Base-by-base conservation (phyloP, 2,888 invertebrate genomes). In the Apodemia hepburni region DNA sequence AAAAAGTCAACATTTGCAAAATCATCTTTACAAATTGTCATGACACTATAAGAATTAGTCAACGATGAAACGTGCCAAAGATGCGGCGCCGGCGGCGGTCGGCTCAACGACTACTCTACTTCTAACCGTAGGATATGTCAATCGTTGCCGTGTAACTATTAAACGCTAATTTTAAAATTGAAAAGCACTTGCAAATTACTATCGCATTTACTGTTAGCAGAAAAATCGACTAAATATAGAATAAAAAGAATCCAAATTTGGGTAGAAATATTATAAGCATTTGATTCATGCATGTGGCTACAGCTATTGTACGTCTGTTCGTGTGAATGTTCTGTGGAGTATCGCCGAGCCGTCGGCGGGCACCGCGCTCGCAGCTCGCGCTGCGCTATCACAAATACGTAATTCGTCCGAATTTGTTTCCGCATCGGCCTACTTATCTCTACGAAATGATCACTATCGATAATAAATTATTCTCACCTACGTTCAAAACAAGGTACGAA, bases 1-100 rank as follows among this genome's bases (percentile, higher is more conserved):
- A 90, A 87, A 88, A 90, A 87, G 87, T 90, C 85, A 91, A 91
- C 88, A 87, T 85, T 90, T 88, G 87, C 89, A 89, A 89, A 90
- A 87, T 84, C 82, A 74, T 80, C 82, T 84, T 89, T 81, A 88
- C 88, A 90, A 89, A 88, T 87, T 86, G 86, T 89, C 85, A 87
- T 84, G 89, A 86, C 83, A 85, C 85, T 87, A 85, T 87, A 87
- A 87, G 86, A 87, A 88, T 87, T 84, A 89, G 84, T 87, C 83
- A 90, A 89, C 87, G 86, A 87, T 85, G 81, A 80, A 77, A 80
- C 81, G 76, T 81, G 81, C 80, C 85, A 75, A 78, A 73, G 75
- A 69, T 69, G 72, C 72, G 71, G 72, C 75, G 73, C 73, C 74
- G 74, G 72, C 78, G 78, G 80, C 81, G 73, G 75, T 73, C 80